These are phyloP conservation scores for Sterrhoptilus dennistouni DNA, from an alignment of 2,113 vertebrate genomes.

Conservation along the genomic window DNA sequence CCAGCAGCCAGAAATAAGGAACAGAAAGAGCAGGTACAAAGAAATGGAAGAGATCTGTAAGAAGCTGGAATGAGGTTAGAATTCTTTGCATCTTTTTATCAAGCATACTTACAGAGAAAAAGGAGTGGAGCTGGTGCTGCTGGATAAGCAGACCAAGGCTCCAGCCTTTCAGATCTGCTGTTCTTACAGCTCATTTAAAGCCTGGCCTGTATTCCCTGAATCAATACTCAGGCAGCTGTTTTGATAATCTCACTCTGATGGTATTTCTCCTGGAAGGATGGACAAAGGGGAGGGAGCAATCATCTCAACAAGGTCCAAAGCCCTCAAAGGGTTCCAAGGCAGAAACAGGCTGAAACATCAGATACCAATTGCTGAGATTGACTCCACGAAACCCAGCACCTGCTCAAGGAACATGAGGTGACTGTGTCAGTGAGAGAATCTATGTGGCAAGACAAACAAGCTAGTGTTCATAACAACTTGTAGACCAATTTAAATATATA, in stretches of 20 bases:
- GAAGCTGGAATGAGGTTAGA: constrained; percentile 1
- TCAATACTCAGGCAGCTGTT: constrained; percentile 62
- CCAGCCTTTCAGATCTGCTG: constrained; percentile 38
- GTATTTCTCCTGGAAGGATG: constrained; percentile 1
- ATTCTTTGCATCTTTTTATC: background rate
- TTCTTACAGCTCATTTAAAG: constrained; percentile 47
- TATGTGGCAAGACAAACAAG: background rate
- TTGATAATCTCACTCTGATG: constrained; percentile 47
- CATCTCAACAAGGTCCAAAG: constrained; percentile 12
- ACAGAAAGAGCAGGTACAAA: constrained; percentile 13
- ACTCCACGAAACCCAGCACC: background rate
- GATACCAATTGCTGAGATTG: background rate
- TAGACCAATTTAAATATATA: background rate
- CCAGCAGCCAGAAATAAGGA: constrained; percentile 1
- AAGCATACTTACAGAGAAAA: background rate
- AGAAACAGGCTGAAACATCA: background rate
- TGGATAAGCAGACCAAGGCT: background rate
- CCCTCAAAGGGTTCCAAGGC: background rate
- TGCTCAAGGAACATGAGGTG: background rate
- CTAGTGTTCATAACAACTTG: background rate
- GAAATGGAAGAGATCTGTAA: background rate
- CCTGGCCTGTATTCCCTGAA: constrained; percentile 46
- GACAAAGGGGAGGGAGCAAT: background rate
- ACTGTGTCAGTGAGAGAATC: background rate
- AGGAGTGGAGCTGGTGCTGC: constrained; percentile 9